Evolutionary conservation across 1,140 invertebrate species (phyloP).

Genomic region (Megalonaias nervosa): DNA sequence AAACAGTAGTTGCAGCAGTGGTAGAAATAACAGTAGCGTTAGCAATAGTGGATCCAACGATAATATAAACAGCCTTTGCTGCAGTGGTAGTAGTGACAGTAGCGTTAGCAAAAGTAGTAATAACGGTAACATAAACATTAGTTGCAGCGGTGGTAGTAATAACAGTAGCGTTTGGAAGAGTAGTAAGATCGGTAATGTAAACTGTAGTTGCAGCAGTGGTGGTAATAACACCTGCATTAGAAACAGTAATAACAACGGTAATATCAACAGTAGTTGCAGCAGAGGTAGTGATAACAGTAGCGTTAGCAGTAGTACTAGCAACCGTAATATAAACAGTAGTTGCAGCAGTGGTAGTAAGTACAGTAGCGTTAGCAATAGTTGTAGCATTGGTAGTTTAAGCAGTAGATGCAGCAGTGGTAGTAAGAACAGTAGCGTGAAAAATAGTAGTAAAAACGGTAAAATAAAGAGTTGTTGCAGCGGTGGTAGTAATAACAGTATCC

Average conservation of each 20-base stretch:
- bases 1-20: no score
- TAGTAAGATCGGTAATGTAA: slow-evolving; percentile 19
- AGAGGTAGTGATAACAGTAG: slow-evolving; percentile 30
- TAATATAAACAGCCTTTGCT: no score
- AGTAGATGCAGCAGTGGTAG: slow-evolving; percentile 20
- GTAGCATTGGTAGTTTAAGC: slow-evolving; percentile 3
- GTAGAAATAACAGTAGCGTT: no score
- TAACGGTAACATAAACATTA: slow-evolving; percentile 21
- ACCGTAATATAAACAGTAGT: no score
- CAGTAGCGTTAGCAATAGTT: neutral
- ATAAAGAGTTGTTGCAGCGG: no score
- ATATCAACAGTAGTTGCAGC: slow-evolving; percentile 36
- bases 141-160: slow-evolving; percentile 28
- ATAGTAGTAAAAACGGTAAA: no score
- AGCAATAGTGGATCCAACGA: no score
- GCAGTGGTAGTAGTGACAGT: slow-evolving; percentile 22
- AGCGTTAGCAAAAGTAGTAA: slow-evolving; percentile 24
- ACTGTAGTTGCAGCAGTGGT: slow-evolving; percentile 22
- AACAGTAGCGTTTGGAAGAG: slow-evolving; percentile 13
- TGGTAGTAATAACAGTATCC: slow-evolving; percentile 3
- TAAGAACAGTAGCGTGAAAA: no score
- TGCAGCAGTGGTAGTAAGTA: slow-evolving; percentile 5
- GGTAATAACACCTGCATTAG: slow-evolving; percentile 20
- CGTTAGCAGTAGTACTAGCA: slow-evolving; percentile 22
- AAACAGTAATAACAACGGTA: slow-evolving; percentile 28